phyloP scores from a whole-genome alignment of 2,888 invertebrate species.

The Ectemnius cavifrons region DNA sequence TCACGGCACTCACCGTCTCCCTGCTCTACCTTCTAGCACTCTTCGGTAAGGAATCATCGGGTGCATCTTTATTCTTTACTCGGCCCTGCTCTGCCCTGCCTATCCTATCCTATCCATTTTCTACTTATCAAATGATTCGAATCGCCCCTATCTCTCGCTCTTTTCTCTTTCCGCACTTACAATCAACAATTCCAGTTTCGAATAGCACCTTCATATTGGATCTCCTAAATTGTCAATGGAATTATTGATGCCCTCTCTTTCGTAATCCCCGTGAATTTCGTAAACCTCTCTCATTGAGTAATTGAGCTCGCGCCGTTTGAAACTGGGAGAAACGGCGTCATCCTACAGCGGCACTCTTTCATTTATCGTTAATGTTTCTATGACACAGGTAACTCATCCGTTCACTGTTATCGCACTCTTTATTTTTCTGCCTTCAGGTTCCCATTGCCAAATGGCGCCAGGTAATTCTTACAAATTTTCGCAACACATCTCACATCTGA shows the following conservation, averaged over 20 bases:
- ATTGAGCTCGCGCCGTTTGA: too few relatives aligned
- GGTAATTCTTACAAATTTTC: constrained; percentile 59
- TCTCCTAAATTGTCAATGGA: too few relatives aligned
- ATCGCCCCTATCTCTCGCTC: background rate
- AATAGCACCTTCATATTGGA: too few relatives aligned
- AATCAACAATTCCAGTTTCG: background rate
- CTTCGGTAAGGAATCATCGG: constrained; percentile 70
- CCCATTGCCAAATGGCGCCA: constrained; percentile 74
- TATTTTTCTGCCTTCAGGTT: constrained; percentile 63
- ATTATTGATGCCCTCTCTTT: too few relatives aligned
- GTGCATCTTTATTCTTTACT: background rate
- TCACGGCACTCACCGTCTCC: constrained; percentile 63
- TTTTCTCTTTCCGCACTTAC: background rate
- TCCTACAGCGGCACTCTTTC: too few relatives aligned
- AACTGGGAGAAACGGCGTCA: too few relatives aligned
- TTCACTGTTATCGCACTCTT: background rate
- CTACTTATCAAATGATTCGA: background rate
- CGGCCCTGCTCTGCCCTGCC: constrained; percentile 1
- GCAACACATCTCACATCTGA: background rate
- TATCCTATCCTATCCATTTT: constrained; percentile 12
- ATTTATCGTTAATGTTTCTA: too few relatives aligned
- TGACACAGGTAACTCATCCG: too few relatives aligned
- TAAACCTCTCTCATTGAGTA: too few relatives aligned
- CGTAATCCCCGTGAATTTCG: too few relatives aligned
- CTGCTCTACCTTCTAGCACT: constrained; percentile 70